Conservation (phyloP, 2,113 vertebrate species). For the Xiphorhynchus elegans region DNA sequence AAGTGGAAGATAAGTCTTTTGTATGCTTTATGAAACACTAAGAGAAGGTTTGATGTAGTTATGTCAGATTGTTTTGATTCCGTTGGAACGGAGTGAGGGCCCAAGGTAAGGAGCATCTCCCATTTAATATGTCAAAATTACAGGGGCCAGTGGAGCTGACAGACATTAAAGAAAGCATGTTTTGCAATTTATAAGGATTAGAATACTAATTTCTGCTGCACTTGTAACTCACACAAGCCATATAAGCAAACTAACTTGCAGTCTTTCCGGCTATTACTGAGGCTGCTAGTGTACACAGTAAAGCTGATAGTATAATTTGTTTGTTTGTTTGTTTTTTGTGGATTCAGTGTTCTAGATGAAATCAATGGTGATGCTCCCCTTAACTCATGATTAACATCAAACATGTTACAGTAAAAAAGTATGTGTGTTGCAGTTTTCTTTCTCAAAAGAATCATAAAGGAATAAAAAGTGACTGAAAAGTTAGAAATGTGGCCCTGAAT, state of each 20-base stretch:
- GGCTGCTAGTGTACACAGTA: neutral
- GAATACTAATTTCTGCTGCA: neutral
- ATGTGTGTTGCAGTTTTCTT: neutral
- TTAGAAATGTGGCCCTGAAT: neutral
- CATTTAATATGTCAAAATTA: neutral
- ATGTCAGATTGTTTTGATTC: neutral
- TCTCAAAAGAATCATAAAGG: neutral
- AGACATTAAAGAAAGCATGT: neutral
- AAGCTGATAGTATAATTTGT: neutral
- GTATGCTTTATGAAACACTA: neutral
- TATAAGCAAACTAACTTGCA: neutral
- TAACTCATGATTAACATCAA: neutral
- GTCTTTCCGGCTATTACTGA: neutral
- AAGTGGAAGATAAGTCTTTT: neutral
- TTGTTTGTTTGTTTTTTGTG: neutral
- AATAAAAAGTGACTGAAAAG: neutral
- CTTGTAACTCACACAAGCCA: neutral
- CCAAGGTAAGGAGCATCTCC: neutral
- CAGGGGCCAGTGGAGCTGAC: neutral
- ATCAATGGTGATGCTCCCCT: neutral
- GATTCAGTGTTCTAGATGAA: neutral
- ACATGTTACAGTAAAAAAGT: neutral
- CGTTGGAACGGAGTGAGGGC: neutral
- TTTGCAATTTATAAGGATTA: neutral
- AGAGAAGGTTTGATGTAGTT: neutral